Base-by-base conservation (phyloP, 2,797 vertebrate genomes). In the Myotis planiceps region DNA sequence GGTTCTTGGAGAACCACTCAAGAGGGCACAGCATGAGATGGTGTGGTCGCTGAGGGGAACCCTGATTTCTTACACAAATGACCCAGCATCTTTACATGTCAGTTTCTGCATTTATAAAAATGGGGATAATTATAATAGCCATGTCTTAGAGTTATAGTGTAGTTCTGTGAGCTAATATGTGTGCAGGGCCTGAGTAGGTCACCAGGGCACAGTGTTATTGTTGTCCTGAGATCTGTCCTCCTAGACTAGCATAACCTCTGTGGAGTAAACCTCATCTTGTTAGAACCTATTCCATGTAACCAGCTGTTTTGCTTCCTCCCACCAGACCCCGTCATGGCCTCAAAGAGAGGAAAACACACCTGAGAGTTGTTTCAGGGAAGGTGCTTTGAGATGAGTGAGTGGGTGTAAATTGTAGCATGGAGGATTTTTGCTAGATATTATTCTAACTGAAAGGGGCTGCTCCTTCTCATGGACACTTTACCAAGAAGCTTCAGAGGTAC, bases 151-250 rank as follows among this genome's bases (percentile, higher is more conserved):
- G 37, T 15, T 16, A 7, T 5, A 9, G 3, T 16, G 29, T 21
- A 13, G n/a, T 32, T 32, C 9, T 6, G 25, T 3, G 19, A 85
- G 42, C 49, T 13, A 45, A 18, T 58, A 45, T 42, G 9, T 0
- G 2, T 14, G 32, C 21, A 14, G 6, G 55, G 19, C 23, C 51
- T 63, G 4, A 15, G 19, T 27, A 25, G 0, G 0, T 4, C 16
- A 18, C 45, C 47, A 14, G 51, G n/a, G 68, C 32, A 12, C 72
- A 12, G 16, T 16, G 12, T 25, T 25, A 16, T 65, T 15, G 4
- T 65, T 6, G 1, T 25, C 51, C 45, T 82, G 8, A 9, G 69
- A 21, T 19, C 21, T 34, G 32, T 32, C 47, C 9, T 32, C 27
- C 39, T 15, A 25, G 34, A 9, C 7, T 29, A 42, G 49, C 58